These are phyloP conservation scores for Stichodactyla helianthus DNA, from an alignment of 64 coral and sea anemone species.

Conservation along the genomic window DNA sequence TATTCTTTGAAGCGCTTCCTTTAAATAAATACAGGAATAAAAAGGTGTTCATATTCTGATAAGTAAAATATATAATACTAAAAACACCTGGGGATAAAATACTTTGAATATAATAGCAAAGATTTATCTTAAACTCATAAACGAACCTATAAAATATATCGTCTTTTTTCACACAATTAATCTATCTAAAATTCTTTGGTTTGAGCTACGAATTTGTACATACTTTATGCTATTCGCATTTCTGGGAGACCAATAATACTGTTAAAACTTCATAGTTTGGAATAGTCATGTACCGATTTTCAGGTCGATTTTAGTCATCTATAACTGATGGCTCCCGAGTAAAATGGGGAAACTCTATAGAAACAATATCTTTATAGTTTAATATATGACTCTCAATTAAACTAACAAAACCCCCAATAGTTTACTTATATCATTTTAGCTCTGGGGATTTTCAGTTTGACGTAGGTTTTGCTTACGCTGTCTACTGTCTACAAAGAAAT, in stretches of 20 bases:
- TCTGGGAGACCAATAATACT: not conserved
- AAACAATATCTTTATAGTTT: too few species aligned
- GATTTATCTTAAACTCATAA: not conserved
- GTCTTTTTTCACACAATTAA: not conserved
- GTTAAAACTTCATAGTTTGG: not conserved
- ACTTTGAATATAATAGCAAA: not conserved
- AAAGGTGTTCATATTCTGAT: not conserved
- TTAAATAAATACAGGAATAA: not conserved
- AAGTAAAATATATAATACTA: not conserved
- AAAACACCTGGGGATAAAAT: not conserved
- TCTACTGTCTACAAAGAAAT: too few species aligned
- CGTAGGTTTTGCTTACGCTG: too few species aligned
- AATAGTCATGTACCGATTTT: not conserved
- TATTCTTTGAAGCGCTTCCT: not conserved
- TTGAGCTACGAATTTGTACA: not conserved
- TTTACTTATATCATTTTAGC: too few species aligned
- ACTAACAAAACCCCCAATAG: too few species aligned
- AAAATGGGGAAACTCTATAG: not conserved
- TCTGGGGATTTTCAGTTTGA: too few species aligned
- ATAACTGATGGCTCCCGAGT: not conserved
- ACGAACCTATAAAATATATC: not conserved
- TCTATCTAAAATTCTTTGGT: not conserved
- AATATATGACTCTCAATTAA: too few species aligned
- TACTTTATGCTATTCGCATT: not conserved
- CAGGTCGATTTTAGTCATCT: not conserved